These are phyloP conservation scores for Eurytoma adleriae DNA, from an alignment of 2,888 invertebrate genomes.

Conservation along the genomic window DNA sequence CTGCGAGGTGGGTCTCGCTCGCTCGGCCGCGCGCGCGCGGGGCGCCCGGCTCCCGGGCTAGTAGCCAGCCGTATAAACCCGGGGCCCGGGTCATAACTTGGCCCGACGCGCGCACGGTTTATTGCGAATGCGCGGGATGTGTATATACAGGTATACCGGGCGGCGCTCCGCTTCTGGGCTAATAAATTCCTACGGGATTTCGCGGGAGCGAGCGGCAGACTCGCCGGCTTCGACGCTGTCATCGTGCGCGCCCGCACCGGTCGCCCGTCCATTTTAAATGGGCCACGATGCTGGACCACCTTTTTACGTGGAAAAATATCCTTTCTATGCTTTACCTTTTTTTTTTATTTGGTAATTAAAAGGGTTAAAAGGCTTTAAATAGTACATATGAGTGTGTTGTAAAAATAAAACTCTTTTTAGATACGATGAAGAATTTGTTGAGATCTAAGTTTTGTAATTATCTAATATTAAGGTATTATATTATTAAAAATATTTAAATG, in stretches of 20 bases:
- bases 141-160: not conserved
- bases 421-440: no score
- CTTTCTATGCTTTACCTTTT: no score
- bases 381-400: no score
- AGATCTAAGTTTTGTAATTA: no score
- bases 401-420: no score
- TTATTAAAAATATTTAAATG: no score
- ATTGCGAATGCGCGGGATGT: slow-evolving; percentile 69
- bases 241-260: slow-evolving; percentile 52
- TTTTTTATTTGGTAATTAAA: no score
- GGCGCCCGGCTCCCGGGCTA: slow-evolving; percentile 59
- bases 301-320: no score
- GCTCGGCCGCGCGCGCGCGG: slow-evolving; percentile 19
- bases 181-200: slow-evolving; percentile 69
- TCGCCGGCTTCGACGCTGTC: slow-evolving; percentile 65
- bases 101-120: slow-evolving; percentile 70
- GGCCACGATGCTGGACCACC: no score
- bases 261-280: no score
- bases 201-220: slow-evolving; percentile 20
- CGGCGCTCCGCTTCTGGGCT: slow-evolving; percentile 60
- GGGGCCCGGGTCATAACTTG: slow-evolving; percentile 60
- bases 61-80: slow-evolving; percentile 65
- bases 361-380: no score
- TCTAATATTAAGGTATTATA: no score
- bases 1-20: slow-evolving; percentile 48